Evolutionary conservation across 2,888 invertebrate genomes (phyloP).

Genomic region (Leptopilina myrica): DNA sequence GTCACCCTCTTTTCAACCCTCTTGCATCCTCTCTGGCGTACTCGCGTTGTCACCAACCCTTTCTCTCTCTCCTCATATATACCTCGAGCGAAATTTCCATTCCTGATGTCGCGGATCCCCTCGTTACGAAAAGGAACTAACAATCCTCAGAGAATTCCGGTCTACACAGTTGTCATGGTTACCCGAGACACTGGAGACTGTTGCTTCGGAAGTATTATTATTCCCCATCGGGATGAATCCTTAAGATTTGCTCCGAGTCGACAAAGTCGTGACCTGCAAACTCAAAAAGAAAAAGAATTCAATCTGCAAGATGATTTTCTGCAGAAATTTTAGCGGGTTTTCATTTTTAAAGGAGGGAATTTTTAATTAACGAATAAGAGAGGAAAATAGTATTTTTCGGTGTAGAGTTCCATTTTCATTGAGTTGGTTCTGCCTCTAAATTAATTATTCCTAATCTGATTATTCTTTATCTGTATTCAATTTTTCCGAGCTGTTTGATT

Average conservation of each 20-base stretch:
- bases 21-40: conserved; percentile 16
- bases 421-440: too few relatives aligned
- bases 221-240: conserved; percentile 17
- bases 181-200: conserved; percentile 23
- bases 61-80: not conserved
- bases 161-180: conserved; percentile 29
- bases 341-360: not conserved
- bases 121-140: conserved; percentile 25
- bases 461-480: not conserved
- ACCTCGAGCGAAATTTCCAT: conserved; percentile 21
- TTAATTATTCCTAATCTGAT: not conserved
- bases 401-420: too few relatives aligned
- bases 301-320: not conserved
- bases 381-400: too few relatives aligned
- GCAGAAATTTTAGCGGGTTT: not conserved
- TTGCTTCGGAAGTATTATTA: conserved; percentile 31
- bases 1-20: conserved; percentile 52
- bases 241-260: conserved; percentile 11
- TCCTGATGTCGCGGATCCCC: conserved; percentile 21
- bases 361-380: not conserved
- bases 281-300: not conserved
- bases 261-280: not conserved
- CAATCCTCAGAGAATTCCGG: conserved; percentile 13
- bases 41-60: conserved; percentile 35
- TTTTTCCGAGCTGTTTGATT: not conserved